Evolutionary conservation across 1,140 invertebrate genomes (phyloP).

Genomic region (Gonioctena quinquepunctata): DNA sequence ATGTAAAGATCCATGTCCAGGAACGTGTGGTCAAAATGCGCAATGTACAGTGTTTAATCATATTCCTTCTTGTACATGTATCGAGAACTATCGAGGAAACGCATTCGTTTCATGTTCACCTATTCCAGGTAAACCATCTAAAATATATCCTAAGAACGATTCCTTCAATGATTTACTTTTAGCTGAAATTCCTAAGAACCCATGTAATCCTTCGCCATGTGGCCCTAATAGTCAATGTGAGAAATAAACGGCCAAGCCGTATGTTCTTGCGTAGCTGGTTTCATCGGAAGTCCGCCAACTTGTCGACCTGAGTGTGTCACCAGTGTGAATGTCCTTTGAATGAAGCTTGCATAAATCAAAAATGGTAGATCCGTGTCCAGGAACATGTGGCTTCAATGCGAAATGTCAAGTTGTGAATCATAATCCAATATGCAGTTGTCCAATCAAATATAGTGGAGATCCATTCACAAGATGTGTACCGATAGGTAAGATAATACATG

Average conservation of each 20-base stretch:
- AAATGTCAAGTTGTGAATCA: constrained; percentile 67
- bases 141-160: too few relatives aligned
- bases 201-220: constrained; percentile 64
- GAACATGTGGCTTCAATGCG: constrained; percentile 67
- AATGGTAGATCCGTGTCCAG: constrained; percentile 68
- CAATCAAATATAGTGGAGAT: constrained; percentile 64
- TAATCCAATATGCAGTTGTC: constrained; percentile 68
- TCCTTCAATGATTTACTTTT: too few relatives aligned
- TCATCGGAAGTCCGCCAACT: constrained; percentile 65
- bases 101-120: constrained; percentile 74
- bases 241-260: constrained; percentile 64
- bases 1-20: constrained; percentile 68
- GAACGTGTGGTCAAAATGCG: constrained; percentile 67
- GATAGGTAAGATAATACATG: constrained; percentile 53
- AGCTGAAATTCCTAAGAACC: constrained; percentile 33
- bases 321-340: constrained; percentile 63
- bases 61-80: constrained; percentile 70
- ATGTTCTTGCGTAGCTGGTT: constrained; percentile 66
- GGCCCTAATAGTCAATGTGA: constrained; percentile 66
- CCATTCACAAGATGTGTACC: constrained; percentile 64
- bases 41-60: constrained; percentile 73
- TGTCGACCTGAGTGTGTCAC: constrained; percentile 66
- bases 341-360: constrained; percentile 64
- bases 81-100: constrained; percentile 72
- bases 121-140: constrained; percentile 38